Percentiles rank a stretch among this genome's conserved stretches.
Evolutionary conservation across 2,888 invertebrate genomes (phyloP).

Genomic region (Caenorhabditis zanzibari): DNA sequence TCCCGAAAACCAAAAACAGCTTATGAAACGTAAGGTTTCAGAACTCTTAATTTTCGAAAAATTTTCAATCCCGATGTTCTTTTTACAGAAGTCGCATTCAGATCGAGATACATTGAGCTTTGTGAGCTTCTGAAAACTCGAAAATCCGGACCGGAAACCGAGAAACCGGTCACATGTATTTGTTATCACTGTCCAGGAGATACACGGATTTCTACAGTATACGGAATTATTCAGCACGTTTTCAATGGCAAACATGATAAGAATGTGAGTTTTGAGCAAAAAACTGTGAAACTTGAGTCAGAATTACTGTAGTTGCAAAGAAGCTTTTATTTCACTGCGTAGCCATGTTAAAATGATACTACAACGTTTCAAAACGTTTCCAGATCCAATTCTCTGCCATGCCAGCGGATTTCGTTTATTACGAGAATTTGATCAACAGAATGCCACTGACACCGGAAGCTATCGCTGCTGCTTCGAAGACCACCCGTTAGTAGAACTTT

Average conservation of each 20-base stretch:
- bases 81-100: not conserved
- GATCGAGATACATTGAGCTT: not conserved
- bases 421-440: not conserved
- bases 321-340: too few relatives aligned
- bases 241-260: not conserved
- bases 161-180: not conserved
- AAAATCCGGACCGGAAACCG: not conserved
- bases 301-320: too few relatives aligned
- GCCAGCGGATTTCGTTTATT: not conserved
- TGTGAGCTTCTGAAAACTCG: not conserved
- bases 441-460: not conserved
- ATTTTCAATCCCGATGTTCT: not conserved
- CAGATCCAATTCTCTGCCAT: not conserved
- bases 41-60: not conserved
- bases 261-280: not conserved
- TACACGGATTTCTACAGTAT: not conserved
- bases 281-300: not conserved
- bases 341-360: too few relatives aligned
- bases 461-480: not conserved
- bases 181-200: slow-evolving; percentile 15
- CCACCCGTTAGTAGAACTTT: not conserved
- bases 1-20: not conserved
- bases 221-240: not conserved
- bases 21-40: not conserved
- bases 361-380: not conserved